Percentiles rank a stretch among this genome's conserved stretches.
Evolutionary conservation across 2,888 invertebrate genomes (phyloP).

Genomic region (Cancer borealis): DNA sequence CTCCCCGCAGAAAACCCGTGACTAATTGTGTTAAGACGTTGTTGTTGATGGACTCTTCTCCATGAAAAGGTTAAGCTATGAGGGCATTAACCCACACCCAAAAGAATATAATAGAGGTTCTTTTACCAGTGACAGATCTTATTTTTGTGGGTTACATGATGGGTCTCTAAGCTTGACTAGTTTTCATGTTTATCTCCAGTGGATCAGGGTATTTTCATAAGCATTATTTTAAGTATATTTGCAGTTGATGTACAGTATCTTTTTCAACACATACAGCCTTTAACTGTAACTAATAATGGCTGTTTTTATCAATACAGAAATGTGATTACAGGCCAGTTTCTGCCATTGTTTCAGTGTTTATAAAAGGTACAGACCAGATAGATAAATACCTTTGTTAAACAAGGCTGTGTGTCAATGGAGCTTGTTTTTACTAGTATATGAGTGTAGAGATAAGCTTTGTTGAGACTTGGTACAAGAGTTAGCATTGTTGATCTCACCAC

Average conservation of each 20-base stretch:
- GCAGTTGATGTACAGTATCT: conserved; percentile 69
- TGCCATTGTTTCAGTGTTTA: conserved; percentile 66
- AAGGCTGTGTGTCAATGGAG: conserved; percentile 54
- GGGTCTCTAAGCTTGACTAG: conserved; percentile 45
- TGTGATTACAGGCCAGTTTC: conserved; percentile 74
- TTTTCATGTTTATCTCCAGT: conserved; percentile 69
- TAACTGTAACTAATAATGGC: conserved; percentile 66
- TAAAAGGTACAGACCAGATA: conserved; percentile 57
- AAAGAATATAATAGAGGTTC: not conserved
- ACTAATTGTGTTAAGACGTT: conserved; percentile 64
- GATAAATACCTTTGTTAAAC: conserved; percentile 41
- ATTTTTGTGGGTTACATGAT: conserved; percentile 32
- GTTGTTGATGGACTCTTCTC: conserved; percentile 66
- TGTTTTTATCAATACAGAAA: conserved; percentile 70
- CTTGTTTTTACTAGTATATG: conserved; percentile 39
- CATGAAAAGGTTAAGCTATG: conserved; percentile 55
- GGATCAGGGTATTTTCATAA: conserved; percentile 75
- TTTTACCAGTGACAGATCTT: conserved; percentile 46
- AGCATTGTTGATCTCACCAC: conserved; percentile 69
- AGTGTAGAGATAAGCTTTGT: conserved; percentile 54
- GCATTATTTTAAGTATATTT: conserved; percentile 70
- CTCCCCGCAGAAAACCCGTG: conserved; percentile 55
- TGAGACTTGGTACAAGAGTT: conserved; percentile 61
- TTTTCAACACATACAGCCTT: conserved; percentile 66
- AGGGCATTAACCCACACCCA: conserved; percentile 46